phyloP scores from a whole-genome alignment of 2,888 invertebrate species.

The Cephus pygmeus region DNA sequence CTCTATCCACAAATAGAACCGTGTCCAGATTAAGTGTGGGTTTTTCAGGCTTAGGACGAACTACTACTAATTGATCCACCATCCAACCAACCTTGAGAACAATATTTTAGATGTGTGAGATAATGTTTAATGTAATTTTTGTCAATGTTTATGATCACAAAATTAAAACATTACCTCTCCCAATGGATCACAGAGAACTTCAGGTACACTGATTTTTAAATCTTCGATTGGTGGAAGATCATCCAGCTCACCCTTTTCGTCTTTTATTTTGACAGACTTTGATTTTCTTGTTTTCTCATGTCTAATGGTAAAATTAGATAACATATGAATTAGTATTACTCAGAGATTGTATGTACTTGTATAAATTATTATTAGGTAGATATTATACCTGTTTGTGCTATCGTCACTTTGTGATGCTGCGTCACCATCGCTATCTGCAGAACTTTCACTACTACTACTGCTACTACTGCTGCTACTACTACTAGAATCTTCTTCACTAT shows the following conservation, averaged over 20 bases:
- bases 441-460: slow-evolving; percentile 27
- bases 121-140: not conserved
- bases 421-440: slow-evolving; percentile 30
- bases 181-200: slow-evolving; percentile 78
- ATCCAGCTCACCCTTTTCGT: slow-evolving; percentile 71
- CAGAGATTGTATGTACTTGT: not conserved
- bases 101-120: slow-evolving; percentile 13
- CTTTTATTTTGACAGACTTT: slow-evolving; percentile 6
- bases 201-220: slow-evolving; percentile 81
- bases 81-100: slow-evolving; percentile 66
- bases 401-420: slow-evolving; percentile 22
- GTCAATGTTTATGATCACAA: slow-evolving; percentile 12
- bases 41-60: slow-evolving; percentile 77
- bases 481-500: slow-evolving; percentile 43
- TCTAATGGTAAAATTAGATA: slow-evolving; percentile 17
- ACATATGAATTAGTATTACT: not conserved
- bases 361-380: not conserved
- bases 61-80: slow-evolving; percentile 72
- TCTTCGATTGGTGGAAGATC: slow-evolving; percentile 87
- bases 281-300: slow-evolving; percentile 19
- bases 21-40: slow-evolving; percentile 89
- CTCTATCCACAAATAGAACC: slow-evolving; percentile 85
- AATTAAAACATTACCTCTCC: slow-evolving; percentile 71
- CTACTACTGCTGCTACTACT: slow-evolving; percentile 27
- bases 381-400: slow-evolving; percentile 23